A percentile compares a stretch with the other conserved stretches of the same genome.
Evolutionary conservation across 2,113 vertebrate genomes (phyloP).

Genomic region (Carettochelys insculpta): DNA sequence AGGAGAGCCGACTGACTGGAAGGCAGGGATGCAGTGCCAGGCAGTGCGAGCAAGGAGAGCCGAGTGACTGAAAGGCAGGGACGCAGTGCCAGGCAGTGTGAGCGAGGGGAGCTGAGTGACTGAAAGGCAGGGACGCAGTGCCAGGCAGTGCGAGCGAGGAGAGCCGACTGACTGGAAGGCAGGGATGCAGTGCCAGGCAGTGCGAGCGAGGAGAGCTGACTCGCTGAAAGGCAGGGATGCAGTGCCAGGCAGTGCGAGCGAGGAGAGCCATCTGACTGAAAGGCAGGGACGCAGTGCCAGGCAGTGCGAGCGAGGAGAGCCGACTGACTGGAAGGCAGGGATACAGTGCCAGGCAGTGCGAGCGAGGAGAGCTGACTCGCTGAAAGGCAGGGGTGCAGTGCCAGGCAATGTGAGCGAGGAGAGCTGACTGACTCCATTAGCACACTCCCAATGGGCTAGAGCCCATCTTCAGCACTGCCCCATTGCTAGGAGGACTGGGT

Average conservation of each 20-base stretch:
- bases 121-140: neutral
- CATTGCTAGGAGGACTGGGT: neutral
- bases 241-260: neutral
- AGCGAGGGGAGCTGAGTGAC: fast-evolving
- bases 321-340: neutral
- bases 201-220: neutral
- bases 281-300: neutral
- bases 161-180: neutral
- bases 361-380: fast-evolving
- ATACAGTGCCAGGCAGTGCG: neutral
- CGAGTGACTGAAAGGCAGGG: neutral
- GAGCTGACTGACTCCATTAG: neutral
- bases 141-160: fast-evolving
- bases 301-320: neutral
- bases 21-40: neutral
- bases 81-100: neutral
- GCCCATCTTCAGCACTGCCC: neutral
- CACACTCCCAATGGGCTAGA: neutral
- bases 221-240: no score
- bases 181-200: neutral
- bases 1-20: fast-evolving
- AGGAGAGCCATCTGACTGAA: fast-evolving
- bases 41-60: neutral
- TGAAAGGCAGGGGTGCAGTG: no score
- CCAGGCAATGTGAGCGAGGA: fast-evolving